Evolutionary conservation across 2,888 invertebrate genomes (phyloP).

Genomic region (Netelia inedita): DNA sequence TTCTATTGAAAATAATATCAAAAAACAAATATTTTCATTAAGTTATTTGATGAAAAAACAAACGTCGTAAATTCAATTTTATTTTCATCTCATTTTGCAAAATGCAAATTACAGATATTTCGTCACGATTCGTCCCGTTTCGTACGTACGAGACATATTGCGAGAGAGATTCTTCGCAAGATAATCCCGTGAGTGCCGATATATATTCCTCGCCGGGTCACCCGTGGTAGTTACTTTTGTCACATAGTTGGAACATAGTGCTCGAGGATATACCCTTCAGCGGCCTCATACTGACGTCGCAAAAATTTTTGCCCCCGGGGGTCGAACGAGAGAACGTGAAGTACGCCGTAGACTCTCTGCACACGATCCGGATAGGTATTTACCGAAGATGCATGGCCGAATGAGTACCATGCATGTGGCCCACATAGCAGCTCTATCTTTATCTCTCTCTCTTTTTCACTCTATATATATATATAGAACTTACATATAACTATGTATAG

Average conservation of each 20-base stretch:
- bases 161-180: neutral
- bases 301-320: slow-evolving; percentile 67
- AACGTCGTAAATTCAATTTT: too few relatives aligned
- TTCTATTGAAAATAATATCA: too few relatives aligned
- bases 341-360: slow-evolving; percentile 21
- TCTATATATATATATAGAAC: neutral
- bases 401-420: slow-evolving; percentile 67
- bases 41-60: too few relatives aligned
- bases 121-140: too few relatives aligned
- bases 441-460: neutral
- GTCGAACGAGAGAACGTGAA: slow-evolving; percentile 8
- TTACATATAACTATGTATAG: neutral
- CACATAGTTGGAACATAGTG: slow-evolving; percentile 27
- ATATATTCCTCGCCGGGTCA: slow-evolving; percentile 13
- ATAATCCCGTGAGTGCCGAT: slow-evolving; percentile 41
- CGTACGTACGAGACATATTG: neutral
- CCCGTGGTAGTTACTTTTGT: slow-evolving; percentile 10
- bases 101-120: too few relatives aligned
- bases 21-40: too few relatives aligned
- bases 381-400: slow-evolving; percentile 74
- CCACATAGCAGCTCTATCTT: slow-evolving; percentile 62
- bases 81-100: too few relatives aligned
- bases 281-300: slow-evolving; percentile 57
- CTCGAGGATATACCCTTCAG: slow-evolving; percentile 8
- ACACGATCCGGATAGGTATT: slow-evolving; percentile 69